Conservation (phyloP, 2,113 vertebrate genomes). For the Toxotes chatareus region DNA sequence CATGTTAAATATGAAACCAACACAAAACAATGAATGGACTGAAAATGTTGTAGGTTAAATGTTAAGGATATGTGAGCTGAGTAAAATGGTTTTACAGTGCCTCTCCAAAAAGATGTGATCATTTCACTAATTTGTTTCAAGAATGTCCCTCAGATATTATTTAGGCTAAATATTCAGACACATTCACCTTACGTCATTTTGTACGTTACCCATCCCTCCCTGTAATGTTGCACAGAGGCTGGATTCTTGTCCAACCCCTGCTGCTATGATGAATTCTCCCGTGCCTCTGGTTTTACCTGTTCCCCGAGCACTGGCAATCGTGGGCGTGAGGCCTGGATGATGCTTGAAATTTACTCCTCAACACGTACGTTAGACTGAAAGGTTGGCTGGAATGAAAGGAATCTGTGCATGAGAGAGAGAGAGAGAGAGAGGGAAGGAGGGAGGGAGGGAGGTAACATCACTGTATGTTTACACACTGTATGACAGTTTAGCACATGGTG, state of each 20-base stretch:
- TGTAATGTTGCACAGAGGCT: slow-evolving; percentile 9
- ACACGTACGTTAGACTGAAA: slow-evolving; percentile 20
- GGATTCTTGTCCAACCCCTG: slow-evolving; percentile 25
- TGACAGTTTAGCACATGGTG: slow-evolving; percentile 26
- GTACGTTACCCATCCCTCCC: slow-evolving; percentile 54
- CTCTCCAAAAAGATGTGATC: not conserved
- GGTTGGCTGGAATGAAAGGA: slow-evolving; percentile 64
- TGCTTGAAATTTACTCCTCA: slow-evolving; percentile 29
- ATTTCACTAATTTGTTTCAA: not conserved
- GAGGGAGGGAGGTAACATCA: not conserved
- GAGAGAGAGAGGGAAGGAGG: not conserved
- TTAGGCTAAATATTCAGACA: slow-evolving; percentile 65
- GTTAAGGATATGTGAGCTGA: not conserved
- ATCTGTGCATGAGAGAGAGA: slow-evolving; percentile 45
- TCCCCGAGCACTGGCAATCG: slow-evolving; percentile 38
- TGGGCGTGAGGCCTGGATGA: slow-evolving; percentile 57
- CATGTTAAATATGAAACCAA: not conserved
- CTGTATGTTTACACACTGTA: slow-evolving; percentile 31
- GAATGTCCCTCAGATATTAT: slow-evolving; percentile 1
- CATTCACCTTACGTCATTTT: slow-evolving; percentile 16
- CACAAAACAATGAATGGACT: too few species aligned
- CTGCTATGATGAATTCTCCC: slow-evolving; percentile 54
- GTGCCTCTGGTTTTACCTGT: slow-evolving; percentile 81
- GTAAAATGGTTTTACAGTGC: not conserved
- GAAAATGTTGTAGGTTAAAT: not conserved